Evolutionary conservation across 2,797 vertebrate genomes (phyloP).

Genomic region (Macropus fuliginosus): DNA sequence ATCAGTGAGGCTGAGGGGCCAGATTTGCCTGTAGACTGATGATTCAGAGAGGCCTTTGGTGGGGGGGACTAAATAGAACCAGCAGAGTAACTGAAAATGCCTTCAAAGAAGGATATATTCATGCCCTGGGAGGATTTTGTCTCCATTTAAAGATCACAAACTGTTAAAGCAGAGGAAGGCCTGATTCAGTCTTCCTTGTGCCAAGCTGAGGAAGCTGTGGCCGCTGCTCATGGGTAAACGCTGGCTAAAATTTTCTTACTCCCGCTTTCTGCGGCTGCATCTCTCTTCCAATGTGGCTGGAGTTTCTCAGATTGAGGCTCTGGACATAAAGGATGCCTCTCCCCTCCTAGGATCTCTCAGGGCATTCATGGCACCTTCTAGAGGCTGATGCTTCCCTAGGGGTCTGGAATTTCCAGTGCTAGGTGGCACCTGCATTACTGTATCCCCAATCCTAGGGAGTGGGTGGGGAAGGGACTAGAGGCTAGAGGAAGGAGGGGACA

Average conservation of each 20-base stretch:
- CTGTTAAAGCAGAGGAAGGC: slow-evolving; percentile 37
- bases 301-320: not conserved
- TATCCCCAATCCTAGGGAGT: not conserved
- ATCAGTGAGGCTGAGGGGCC: not conserved
- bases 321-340: not conserved
- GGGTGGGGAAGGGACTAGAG: not conserved
- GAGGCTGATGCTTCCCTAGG: not conserved
- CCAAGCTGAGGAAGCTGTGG: slow-evolving; percentile 63
- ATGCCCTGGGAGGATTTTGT: not conserved
- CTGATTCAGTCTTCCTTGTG: not conserved
- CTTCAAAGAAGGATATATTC: not conserved
- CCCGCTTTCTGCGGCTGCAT: slow-evolving; percentile 46
- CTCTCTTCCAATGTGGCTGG: slow-evolving; percentile 67
- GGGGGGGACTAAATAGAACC: not conserved
- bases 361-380: not conserved
- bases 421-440: not conserved
- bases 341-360: slow-evolving; percentile 14
- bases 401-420: not conserved
- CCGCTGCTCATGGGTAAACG: not conserved
- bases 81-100: not conserved
- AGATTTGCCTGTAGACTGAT: not conserved
- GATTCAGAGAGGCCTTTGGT: not conserved
- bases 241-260: slow-evolving; percentile 46
- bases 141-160: not conserved
- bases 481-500: not conserved